Base-by-base conservation (phyloP, 2,113 vertebrate genomes). In the Ammospiza caudacuta region DNA sequence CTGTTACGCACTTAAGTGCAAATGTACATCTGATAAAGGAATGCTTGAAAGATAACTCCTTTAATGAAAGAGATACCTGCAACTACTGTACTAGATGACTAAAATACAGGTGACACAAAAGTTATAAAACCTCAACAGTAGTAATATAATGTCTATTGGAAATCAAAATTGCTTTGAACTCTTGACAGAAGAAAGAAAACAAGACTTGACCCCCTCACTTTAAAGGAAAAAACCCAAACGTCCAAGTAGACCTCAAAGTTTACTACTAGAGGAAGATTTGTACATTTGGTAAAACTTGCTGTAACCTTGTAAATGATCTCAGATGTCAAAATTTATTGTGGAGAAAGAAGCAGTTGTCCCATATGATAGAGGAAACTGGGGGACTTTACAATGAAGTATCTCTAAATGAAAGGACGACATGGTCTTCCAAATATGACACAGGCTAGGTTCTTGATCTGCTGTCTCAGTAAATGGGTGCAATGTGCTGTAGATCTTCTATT, bases 21-120 rank as follows among this genome's bases (percentile, higher is more conserved):
- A 90, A 81, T 52, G 33, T 68, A 75, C 16, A 78, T 70, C 33
- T 75, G 39, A 84, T 68, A 84, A 92, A 78, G 51, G 39, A 80
- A 63, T 37, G 85, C 18, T 67, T 90, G 63, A 92, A 95, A 87
- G 44, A 87, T 84, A 96, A 72, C 19, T 87, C 47, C 9, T 82
- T 80, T 84, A 91, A 76, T 84, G 69, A 90, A 72, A 88, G 41
- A 91, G 63, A 77, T 62, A 70, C n/a, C 23, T 63, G n/a, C 17
- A 80, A 25, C n/a, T 83, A 76, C 70, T 80, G 28, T 83, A 72
- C 57, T 47, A 62, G 15, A 22, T 87, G 58, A 94, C 72, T 91
- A 92, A 95, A 87, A 94, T 87, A 79, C 46, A 92, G 39, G 81
- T 81, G 21, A 44, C 44, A 59, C 19, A 75, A 64, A 21, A 89